A percentile compares a stretch with the other conserved stretches of the same genome.
Conservation (phyloP, 1,140 invertebrate genomes). For the Cydia pomonella region DNA sequence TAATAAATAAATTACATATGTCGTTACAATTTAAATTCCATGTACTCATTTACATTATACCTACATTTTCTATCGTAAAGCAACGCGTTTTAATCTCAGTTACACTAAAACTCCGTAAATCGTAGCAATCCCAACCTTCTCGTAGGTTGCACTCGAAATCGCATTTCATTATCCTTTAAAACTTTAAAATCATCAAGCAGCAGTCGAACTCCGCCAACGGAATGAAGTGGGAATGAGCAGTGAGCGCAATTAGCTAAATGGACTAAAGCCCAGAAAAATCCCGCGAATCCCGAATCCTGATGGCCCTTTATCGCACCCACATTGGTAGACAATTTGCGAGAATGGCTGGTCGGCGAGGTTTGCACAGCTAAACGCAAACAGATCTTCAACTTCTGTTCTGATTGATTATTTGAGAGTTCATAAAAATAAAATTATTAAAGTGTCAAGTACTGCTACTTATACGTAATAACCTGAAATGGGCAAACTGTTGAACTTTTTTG, state of each 20-base stretch:
- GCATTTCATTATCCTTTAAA: slow-evolving; percentile 1
- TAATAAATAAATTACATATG: no score
- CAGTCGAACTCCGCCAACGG: neutral
- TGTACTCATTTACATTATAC: no score
- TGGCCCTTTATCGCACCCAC: slow-evolving; percentile 27
- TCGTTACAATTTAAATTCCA: no score
- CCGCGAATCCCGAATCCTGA: slow-evolving; percentile 23
- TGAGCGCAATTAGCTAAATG: slow-evolving; percentile 32
- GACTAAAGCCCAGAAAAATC: slow-evolving; percentile 25
- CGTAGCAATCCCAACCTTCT: neutral
- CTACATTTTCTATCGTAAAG: no score
- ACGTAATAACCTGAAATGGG: no score
- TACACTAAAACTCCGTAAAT: neutral
- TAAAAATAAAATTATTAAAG: no score
- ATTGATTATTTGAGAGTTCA: neutral
- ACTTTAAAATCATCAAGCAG: slow-evolving; percentile 19
- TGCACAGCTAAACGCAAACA: neutral
- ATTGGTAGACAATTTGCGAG: slow-evolving; percentile 28
- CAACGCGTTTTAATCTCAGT: neutral
- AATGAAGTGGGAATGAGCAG: slow-evolving; percentile 28
- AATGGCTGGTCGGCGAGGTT: neutral
- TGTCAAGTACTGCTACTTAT: no score
- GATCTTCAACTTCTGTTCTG: neutral
- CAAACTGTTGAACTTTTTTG: no score
- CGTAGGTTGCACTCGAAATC: neutral